Evolutionary conservation across 2,888 invertebrate genomes (phyloP), one percentile per base, ranked within the genome.

Genomic region (Acrocyrtus sp.): DNA sequence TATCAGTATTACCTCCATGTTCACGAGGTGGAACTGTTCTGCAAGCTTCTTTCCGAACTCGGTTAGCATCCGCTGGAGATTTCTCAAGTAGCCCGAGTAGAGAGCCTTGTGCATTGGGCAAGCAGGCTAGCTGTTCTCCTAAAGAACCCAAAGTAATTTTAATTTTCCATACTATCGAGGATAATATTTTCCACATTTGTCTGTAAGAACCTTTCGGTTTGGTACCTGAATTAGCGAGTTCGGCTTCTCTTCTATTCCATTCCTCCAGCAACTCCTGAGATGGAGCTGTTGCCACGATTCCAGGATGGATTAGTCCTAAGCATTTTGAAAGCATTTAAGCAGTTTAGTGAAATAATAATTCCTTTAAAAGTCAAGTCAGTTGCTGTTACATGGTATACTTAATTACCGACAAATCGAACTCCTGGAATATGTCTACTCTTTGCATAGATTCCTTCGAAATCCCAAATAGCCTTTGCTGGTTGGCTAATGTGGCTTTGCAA

Each of bases 1-100:
- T 78, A 48, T 78, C 78, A 17, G 70, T 63, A 56, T 78, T 78
- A 54, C 78, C 78, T 2, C 78, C 78, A 47, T 78, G 56, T 50
- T 78, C 78, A 19, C 78, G 63, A 12, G 76, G 72, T 5, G 78
- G 78, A 53, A 73, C 57, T 0, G 78, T 78, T 21, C 78, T 22
- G 0, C 75, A 76, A 26, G 67, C 78, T 65, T 78, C 78, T 15
- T 56, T 60, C 19, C 73, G 70, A 5, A 67, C 58, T 12, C 54
- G 54, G 27, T 70, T 72, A 12, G 65, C 78, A n/a, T 47, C 29
- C 1, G 27, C 39, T n/a, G 70, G 51, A 12, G 60, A 56, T 19
- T 76, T 74, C 61, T 78, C 76, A 10, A 75, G 24, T 3, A 27
- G 19, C 0, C 78, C 78, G 2, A 75, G 56, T 1, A 75, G 24